phyloP scores from a whole-genome alignment of 2,113 vertebrate species.

The Percina caprodes region DNA sequence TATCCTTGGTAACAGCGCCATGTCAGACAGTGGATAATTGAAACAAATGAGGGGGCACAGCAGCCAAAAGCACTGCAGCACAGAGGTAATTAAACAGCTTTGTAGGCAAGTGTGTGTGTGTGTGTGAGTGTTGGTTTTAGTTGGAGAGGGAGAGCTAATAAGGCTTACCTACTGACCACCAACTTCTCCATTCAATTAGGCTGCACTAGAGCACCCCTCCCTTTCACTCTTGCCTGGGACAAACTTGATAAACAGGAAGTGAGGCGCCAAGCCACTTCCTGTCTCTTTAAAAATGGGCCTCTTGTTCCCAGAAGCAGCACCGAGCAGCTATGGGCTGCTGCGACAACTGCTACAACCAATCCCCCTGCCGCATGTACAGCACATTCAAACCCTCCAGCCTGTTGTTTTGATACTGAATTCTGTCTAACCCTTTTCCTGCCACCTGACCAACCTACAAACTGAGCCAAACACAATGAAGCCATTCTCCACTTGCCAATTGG shows the following conservation, averaged over 20 bases:
- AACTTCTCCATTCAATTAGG: constrained; percentile 48
- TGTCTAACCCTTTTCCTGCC: constrained; percentile 57
- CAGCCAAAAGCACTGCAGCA: constrained; percentile 61
- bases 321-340: constrained; percentile 17
- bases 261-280: constrained; percentile 75
- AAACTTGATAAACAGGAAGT: constrained; percentile 79
- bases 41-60: constrained; percentile 60
- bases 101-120: constrained; percentile 28
- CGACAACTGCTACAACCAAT: constrained; percentile 6
- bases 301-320: constrained; percentile 59
- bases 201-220: constrained; percentile 46
- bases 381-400: constrained; percentile 10
- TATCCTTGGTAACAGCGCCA: constrained; percentile 23
- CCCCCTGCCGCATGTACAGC: constrained; percentile 42
- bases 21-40: constrained; percentile 56
- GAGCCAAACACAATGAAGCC: constrained; percentile 46
- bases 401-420: constrained; percentile 41
- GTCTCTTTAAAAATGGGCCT: constrained; percentile 66
- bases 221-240: constrained; percentile 42
- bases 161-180: constrained; percentile 20
- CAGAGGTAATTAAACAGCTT: constrained; percentile 53
- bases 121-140: constrained; percentile 13
- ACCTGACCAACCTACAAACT: constrained; percentile 42
- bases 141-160: constrained; percentile 1
- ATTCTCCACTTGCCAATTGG: constrained; percentile 63